Base-by-base conservation (phyloP, 2,888 invertebrate species). In the Yponomeuta malinellus region DNA sequence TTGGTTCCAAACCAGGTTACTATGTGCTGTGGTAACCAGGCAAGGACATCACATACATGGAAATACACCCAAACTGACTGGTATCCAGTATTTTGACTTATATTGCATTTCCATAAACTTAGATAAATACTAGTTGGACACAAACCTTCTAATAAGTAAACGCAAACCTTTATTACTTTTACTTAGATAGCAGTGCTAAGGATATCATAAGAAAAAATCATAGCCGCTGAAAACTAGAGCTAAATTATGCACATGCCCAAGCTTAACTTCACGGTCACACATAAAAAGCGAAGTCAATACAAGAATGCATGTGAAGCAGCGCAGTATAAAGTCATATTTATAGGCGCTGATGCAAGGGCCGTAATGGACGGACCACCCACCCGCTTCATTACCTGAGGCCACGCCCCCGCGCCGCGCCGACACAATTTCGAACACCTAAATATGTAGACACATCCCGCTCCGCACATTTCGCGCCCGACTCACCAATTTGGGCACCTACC, bases 271-370 rank as follows among this genome's bases (percentile, higher is more conserved):
- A 85, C 80, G 76, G 81, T 48, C 2, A 70, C 82, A 82, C 81
- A 85, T 86, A 84, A 86, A 83, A 86, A 83, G 81, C 83, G 85
- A 85, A 85, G 86, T 85, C 86, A 85, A 84, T 85, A 77, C 74
- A 77, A 75, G 77, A 78, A 77, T 76, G 76, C 65, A 67, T 37
- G 74, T 15, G 52, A 2, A 59, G 73, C 78, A 76, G 78, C 80
- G 81, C 80, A 79, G 83, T 82, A 81, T 81, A 82, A 81, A 83
- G 83, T 78, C 78, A 83, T 84, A 84, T 84, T 86, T 86, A 86
- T 85, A 82, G 81, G 76, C 80, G 80, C 80, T 75, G 83, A 78
- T 76, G 75, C 77, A 65, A 59, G 70, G 65, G 69, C 33, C 48
- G 52, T 70, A 48, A 70, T 79, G 78, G 72, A 77, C 69, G 77